Conservation (phyloP, 2,113 vertebrate species). For the Percopsis transmontana region DNA sequence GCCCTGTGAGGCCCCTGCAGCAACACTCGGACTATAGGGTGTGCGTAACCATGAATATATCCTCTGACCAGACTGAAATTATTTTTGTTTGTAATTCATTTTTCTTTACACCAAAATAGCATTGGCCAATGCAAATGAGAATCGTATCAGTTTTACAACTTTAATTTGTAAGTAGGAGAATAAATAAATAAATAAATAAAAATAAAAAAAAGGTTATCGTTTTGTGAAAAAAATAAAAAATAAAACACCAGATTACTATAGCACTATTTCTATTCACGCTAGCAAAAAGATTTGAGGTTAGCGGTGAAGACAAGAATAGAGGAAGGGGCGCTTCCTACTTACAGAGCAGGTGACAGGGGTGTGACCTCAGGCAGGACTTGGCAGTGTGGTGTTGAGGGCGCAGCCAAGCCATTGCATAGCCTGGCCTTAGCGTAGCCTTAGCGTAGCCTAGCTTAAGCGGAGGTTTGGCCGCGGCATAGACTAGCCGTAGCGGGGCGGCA, state of each 20-base stretch:
- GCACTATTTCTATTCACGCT: conserved; percentile 56
- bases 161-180: conserved; percentile 48
- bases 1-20: conserved; percentile 86
- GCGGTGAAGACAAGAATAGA: conserved; percentile 72
- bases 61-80: conserved; percentile 15
- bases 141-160: conserved; percentile 21
- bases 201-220: background rate
- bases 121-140: conserved; percentile 52
- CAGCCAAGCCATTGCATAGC: conserved; percentile 65
- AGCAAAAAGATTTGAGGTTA: conserved; percentile 59
- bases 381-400: conserved; percentile 55
- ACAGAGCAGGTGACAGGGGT: conserved; percentile 95
- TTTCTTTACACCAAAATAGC: conserved; percentile 15
- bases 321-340: conserved; percentile 95
- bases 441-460: conserved; percentile 65
- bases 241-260: conserved; percentile 17
- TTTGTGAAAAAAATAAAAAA: conserved; percentile 8
- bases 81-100: background rate
- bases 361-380: conserved; percentile 89
- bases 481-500: conserved; percentile 57
- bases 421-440: conserved; percentile 53
- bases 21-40: conserved; percentile 12
- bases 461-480: conserved; percentile 55
- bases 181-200: background rate
- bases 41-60: conserved; percentile 69